Conservation (phyloP, 2,113 vertebrate genomes). For the Paracanthobrama guichenoti region DNA sequence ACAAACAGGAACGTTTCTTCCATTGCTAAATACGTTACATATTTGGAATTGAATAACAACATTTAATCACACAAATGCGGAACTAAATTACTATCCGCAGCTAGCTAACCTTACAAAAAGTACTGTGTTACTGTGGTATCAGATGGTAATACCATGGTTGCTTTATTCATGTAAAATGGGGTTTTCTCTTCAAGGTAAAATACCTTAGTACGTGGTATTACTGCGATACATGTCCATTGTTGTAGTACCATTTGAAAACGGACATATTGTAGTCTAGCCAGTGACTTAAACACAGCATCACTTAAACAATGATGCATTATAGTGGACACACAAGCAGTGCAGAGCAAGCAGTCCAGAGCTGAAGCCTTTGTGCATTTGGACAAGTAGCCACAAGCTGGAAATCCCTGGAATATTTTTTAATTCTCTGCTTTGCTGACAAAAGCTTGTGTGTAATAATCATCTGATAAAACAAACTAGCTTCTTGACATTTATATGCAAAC, state of each 20-base stretch:
- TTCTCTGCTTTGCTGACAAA: conserved; percentile 38
- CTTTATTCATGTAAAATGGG: background rate
- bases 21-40: background rate
- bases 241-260: background rate
- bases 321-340: conserved; percentile 68
- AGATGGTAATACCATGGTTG: background rate
- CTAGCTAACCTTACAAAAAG: background rate
- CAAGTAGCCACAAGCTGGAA: conserved; percentile 64
- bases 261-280: conserved; percentile 32
- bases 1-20: background rate
- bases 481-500: background rate
- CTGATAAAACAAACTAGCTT: background rate
- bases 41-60: background rate
- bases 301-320: conserved; percentile 62
- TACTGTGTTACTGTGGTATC: background rate
- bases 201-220: background rate
- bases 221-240: background rate
- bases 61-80: background rate
- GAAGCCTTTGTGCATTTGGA: conserved; percentile 62
- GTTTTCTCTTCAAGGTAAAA: background rate
- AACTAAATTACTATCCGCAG: background rate
- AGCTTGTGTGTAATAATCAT: conserved; percentile 17
- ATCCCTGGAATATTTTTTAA: conserved; percentile 61
- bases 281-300: conserved; percentile 64
- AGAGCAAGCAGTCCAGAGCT: conserved; percentile 67